Base-by-base conservation (phyloP, 2,888 invertebrate species). In the Drosophila bunnanda region DNA sequence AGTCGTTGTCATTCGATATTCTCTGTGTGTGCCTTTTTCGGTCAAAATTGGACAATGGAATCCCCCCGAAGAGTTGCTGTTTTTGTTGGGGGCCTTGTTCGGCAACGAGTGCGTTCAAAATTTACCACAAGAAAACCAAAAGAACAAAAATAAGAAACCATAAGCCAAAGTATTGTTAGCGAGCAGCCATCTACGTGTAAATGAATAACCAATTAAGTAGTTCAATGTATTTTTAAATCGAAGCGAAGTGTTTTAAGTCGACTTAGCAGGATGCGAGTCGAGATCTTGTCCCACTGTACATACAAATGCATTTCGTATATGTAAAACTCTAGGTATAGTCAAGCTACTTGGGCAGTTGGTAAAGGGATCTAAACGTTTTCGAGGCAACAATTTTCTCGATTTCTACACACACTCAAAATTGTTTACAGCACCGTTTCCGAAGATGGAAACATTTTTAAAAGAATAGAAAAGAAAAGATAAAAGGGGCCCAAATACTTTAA, bases 11-110 rank as follows among this genome's bases (percentile, higher is more conserved):
- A 88, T 85, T 83, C 72, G 62, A 76, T 86, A 83, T 78, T 90
- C 80, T 85, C 86, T 83, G 81, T 86, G 89, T 90, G 88, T 88
- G 88, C 88, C 88, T 88, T 88, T 90, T 88, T 89, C 89, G 90
- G 88, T 88, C 88, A 88, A 88, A 90, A 90, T 83, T 73, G 77
- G 76, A 77, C 75, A 82, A 79, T 76, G 85, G 85, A 22, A 22
- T 39, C 9, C 52, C 66, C 66, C 38, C 60, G 54, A 75, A 60
- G 57, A 38, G 75, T 79, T 82, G 75, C 74, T 67, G 56, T 67
- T 67, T 68, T 50, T 50, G 50, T 50, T 50, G 46, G 83, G 71
- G 68, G 34, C 67, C 69, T 79, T 75, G 77, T 82, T 64, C 68
- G 68, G 59, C 70, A 58, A 73, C 80, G 80, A 80, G 85, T 81